Conservation (phyloP, 2,888 invertebrate genomes). For the Dimorphilus gyrociliatus region DNA sequence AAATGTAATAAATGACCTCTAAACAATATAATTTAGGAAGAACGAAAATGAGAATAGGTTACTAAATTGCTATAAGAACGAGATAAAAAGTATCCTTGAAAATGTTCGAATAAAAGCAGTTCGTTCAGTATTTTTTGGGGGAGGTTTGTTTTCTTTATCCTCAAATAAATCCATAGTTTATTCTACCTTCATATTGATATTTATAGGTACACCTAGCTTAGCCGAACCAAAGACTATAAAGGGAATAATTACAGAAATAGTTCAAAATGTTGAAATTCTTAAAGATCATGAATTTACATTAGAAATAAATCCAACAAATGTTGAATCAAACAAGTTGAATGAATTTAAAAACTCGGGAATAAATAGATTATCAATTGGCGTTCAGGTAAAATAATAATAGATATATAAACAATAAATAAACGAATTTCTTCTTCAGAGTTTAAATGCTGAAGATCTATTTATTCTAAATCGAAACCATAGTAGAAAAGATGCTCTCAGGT, state of each 20-base stretch:
- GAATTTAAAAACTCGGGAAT: slow-evolving; percentile 22
- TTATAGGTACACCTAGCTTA: slow-evolving; percentile 26
- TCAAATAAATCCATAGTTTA: neutral
- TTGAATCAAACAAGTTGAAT: slow-evolving; percentile 17
- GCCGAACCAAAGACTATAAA: slow-evolving; percentile 18
- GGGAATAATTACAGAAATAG: slow-evolving; percentile 14
- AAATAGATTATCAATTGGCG: slow-evolving; percentile 24
- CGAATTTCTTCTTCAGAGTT: slow-evolving; percentile 13
- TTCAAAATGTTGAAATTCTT: slow-evolving; percentile 7
- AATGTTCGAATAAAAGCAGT: slow-evolving; percentile 15
- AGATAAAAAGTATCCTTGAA: slow-evolving; percentile 15
- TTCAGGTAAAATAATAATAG: slow-evolving; percentile 16
- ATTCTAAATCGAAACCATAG: slow-evolving; percentile 23
- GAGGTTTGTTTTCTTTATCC: slow-evolving; percentile 15
- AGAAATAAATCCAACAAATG: slow-evolving; percentile 26
- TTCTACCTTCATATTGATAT: neutral
- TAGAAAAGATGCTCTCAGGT: slow-evolving; percentile 18
- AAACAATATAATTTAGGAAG: slow-evolving; percentile 12
- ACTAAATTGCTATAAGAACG: slow-evolving; percentile 16
- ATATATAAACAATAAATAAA: neutral
- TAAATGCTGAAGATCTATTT: slow-evolving; percentile 15
- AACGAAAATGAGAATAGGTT: slow-evolving; percentile 20
- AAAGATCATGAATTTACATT: slow-evolving; percentile 19
- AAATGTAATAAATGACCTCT: neutral
- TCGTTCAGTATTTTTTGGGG: slow-evolving; percentile 27